Base-by-base conservation (phyloP, 2,113 vertebrate genomes). In the Stigmatopora argus region DNA sequence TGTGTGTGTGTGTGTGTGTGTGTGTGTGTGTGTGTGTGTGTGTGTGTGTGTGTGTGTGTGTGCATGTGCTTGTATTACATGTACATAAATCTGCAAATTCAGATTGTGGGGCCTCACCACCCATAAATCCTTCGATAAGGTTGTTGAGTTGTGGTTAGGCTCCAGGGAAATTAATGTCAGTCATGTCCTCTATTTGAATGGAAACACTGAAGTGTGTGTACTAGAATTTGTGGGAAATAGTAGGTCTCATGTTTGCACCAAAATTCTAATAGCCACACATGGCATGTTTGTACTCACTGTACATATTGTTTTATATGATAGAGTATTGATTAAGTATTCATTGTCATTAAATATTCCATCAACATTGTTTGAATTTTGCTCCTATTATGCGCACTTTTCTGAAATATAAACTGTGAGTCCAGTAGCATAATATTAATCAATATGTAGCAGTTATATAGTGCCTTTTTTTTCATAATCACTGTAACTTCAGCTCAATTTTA, bases 1-100 rank as follows among this genome's bases (percentile, higher is more conserved):
- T 66, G 34, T 68, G 72, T 79, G 66, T 31, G 26, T 63, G 64
- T 64, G 74, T 51, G 45, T 63, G 64, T 64, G 74, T 51, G 45
- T 63, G 64, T 64, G 74, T 51, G 34, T 68, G 72, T 79, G 66
- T 31, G 26, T 63, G 64, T 64, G 74, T 51, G 45, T 63, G 64
- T 64, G 74, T 51, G 45, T 63, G 64, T 64, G 74, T 51, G 45
- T 63, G 64, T 64, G 74, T 51, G 45, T 55, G 4, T 19, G 61
- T 62, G 66, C 17, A 38, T 74, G 65, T 63, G 35, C 57, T 44
- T 57, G 49, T 34, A n/a, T 72, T 46, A 19, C 38, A 61, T 41
- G 23, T 19, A 12, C 18, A 41, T 61, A 61, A 23, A 45, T 61
- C 41, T 61, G 38, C 2, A 46, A 61, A 45, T 15, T 45, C 19